Conservation (phyloP, 1,140 invertebrate species). For the Drosophila setifemur region DNA sequence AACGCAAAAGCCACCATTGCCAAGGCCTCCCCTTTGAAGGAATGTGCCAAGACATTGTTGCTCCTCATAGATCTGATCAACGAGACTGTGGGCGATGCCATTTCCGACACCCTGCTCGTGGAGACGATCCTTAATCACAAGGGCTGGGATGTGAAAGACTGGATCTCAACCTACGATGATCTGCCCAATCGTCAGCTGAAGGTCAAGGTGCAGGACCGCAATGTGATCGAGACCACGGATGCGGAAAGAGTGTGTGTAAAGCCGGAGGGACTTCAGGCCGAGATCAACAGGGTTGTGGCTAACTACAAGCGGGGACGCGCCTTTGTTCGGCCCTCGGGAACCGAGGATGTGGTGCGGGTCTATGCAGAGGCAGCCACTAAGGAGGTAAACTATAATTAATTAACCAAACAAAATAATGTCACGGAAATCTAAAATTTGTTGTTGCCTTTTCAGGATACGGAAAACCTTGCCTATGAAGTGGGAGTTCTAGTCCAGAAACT, state of each 20-base stretch:
- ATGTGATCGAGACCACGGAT: conserved; percentile 91
- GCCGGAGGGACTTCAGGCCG: conserved; percentile 91
- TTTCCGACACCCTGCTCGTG: conserved; percentile 97
- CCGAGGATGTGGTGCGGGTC: conserved; percentile 97
- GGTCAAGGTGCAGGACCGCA: conserved; percentile 93
- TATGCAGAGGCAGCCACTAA: conserved; percentile 96
- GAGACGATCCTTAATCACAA: conserved; percentile 93
- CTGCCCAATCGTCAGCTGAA: conserved; percentile 95
- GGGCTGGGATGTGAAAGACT: conserved; percentile 90
- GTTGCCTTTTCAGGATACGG: conserved; percentile 85
- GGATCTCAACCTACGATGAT: conserved; percentile 89
- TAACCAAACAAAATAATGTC: not conserved
- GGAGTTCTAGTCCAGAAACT: conserved; percentile 88
- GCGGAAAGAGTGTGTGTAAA: conserved; percentile 91
- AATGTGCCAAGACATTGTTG: conserved; percentile 85
- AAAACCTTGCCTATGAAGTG: conserved; percentile 90
- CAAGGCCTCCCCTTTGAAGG: conserved; percentile 69
- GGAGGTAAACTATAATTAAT: conserved; percentile 73
- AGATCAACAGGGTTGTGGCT: conserved; percentile 89
- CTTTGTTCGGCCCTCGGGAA: conserved; percentile 98
- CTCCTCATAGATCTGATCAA: conserved; percentile 94
- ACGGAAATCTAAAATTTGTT: not conserved
- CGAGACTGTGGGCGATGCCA: conserved; percentile 97
- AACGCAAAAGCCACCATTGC: conserved; percentile 83
- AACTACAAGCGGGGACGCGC: conserved; percentile 89